Conservation (phyloP, 2,113 vertebrate genomes). For the Myanophis thanlyinensis region DNA sequence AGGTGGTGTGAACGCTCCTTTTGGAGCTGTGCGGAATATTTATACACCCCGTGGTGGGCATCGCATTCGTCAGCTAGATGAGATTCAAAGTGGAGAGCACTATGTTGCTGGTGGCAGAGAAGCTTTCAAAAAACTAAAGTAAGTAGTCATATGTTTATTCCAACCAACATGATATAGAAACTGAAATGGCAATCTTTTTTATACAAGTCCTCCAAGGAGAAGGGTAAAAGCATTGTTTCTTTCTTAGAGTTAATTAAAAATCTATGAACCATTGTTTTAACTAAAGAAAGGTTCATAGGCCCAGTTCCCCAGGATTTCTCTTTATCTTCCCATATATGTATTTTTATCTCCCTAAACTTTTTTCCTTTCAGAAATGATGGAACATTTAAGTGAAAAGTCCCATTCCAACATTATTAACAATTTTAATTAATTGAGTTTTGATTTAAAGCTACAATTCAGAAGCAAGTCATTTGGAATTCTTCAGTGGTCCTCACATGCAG, state of each 20-base stretch:
- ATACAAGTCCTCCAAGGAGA: not conserved
- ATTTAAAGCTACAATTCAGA: not conserved
- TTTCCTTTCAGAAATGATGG: not conserved
- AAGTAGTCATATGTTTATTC: constrained; percentile 62
- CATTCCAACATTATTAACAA: not conserved
- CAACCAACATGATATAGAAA: not conserved
- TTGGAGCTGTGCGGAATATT: constrained; percentile 92
- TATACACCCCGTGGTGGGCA: constrained; percentile 89
- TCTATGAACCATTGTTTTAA: not conserved
- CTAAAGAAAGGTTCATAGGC: not conserved
- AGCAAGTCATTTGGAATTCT: not conserved
- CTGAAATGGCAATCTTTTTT: not conserved
- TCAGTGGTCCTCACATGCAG: not conserved
- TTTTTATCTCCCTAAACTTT: not conserved
- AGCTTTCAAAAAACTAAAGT: constrained; percentile 94
- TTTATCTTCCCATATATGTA: not conserved
- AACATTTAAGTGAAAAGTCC: not conserved
- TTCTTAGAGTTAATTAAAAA: not conserved
- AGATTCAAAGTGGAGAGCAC: constrained; percentile 87
- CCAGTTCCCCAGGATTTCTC: not conserved
- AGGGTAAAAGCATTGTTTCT: not conserved
- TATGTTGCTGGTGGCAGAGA: constrained; percentile 94
- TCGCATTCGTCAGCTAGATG: constrained; percentile 82
- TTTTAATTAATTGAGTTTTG: not conserved
- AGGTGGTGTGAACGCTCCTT: constrained; percentile 84